Evolutionary conservation across 2,797 vertebrate genomes (phyloP), one percentile per base, ranked within the genome.

Genomic region (Loriculus beryllinus): DNA sequence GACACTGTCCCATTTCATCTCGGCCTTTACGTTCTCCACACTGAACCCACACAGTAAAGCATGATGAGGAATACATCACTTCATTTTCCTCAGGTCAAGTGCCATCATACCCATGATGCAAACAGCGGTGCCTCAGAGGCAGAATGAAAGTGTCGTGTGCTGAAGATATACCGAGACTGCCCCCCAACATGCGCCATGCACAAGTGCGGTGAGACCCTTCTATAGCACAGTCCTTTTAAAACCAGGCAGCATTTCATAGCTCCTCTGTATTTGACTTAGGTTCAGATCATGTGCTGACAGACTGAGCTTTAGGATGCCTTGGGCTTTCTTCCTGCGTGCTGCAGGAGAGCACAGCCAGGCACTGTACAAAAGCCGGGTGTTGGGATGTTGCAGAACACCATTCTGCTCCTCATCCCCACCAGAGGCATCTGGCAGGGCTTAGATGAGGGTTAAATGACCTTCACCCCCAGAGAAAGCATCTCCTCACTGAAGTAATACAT

Each of bases 331-430:
- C 76, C 47, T 31, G 17, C 1, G 0, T 28, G 42, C 35, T 48
- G 60, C 4, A 2, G 40, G 39, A 64, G 3, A 51, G 14, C 70
- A 25, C 1, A 2, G 18, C 14, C 76, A 56, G 35, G 49, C 40
- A 25, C 37, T 0, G 0, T 25, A 23, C 1, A 17, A 37, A 57
- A 49, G 10, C 26, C 16, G 7, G 19, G 12, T 20, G 8, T 10
- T 2, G 4, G 56, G 31, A 60, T 43, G 74, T 59, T 86, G 62
- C 78, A 74, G 67, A 86, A 8, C 56, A 69, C 80, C 6, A 0
- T 15, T 68, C n/a, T 57, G 29, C 43, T 82, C 39, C 16, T 19
- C 25, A 2, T 39, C 45, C 40, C 15, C 29, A 14, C 42, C 21
- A 65, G 52, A 84, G 33, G n/a, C 5, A 2, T 40, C 54, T 84